A percentile compares a stretch with the other conserved stretches of the same genome.
Evolutionary conservation across 2,797 vertebrate species (phyloP).

Genomic region (Sardinella longiceps): DNA sequence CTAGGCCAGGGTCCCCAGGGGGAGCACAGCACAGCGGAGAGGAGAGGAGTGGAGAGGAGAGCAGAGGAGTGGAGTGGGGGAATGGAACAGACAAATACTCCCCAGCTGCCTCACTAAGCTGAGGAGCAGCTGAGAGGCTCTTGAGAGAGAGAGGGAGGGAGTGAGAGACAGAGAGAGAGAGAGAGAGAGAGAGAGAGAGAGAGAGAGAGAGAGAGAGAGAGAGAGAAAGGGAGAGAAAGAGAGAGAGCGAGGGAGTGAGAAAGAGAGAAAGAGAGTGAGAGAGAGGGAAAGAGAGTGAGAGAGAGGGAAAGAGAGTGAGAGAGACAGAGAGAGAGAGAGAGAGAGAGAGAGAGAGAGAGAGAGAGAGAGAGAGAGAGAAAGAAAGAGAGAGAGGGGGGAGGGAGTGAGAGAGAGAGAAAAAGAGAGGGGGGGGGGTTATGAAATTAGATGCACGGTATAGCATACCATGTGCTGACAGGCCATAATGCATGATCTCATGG

Average conservation of each 20-base stretch:
- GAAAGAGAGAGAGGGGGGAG: not conserved
- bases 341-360: not conserved
- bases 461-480: not conserved
- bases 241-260: no score
- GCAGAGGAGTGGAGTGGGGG: slow-evolving; percentile 35
- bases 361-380: not conserved
- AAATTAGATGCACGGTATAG: not conserved
- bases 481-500: not conserved
- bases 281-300: not conserved
- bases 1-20: slow-evolving; percentile 11
- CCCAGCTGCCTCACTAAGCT: not conserved
- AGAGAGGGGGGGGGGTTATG: not conserved
- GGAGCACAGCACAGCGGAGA: no score
- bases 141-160: not conserved
- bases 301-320: no score
- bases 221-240: no score
- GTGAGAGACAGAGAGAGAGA: not conserved
- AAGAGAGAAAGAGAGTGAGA: not conserved
- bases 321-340: no score
- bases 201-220: no score
- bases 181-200: not conserved
- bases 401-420: no score
- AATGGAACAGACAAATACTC: not conserved
- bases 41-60: slow-evolving; percentile 28
- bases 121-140: not conserved